Percentiles rank a stretch among this genome's conserved stretches.
Evolutionary conservation across 2,113 vertebrate genomes (phyloP).

Genomic region (Sminthopsis crassicaudata): DNA sequence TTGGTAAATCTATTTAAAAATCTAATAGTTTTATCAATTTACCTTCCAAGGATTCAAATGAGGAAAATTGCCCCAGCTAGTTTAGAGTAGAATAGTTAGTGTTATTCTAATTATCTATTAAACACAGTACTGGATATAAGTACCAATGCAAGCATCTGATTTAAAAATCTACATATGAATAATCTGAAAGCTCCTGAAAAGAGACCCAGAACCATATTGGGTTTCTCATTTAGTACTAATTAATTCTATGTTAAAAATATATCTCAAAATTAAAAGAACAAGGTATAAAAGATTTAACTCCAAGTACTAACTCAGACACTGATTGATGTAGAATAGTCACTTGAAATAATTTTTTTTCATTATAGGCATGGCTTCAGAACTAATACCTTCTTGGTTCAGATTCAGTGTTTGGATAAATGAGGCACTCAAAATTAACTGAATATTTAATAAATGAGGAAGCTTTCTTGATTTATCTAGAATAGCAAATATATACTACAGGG

Average conservation of each 20-base stretch:
- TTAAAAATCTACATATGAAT: conserved; percentile 2
- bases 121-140: conserved; percentile 8
- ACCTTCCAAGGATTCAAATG: conserved; percentile 33
- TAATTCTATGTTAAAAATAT: conserved; percentile 9
- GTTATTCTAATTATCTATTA: conserved; percentile 6
- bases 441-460: background rate
- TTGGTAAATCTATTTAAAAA: conserved; percentile 20
- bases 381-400: background rate
- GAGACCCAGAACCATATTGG: background rate
- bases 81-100: conserved; percentile 24
- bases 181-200: conserved; percentile 26
- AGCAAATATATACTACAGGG: background rate
- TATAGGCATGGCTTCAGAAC: background rate
- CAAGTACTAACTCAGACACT: conserved; percentile 12
- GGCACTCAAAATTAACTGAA: background rate
- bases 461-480: background rate
- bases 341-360: background rate
- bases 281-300: conserved; percentile 1
- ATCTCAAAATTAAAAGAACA: background rate
- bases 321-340: background rate
- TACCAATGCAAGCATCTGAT: conserved; percentile 27
- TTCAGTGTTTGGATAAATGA: background rate
- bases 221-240: conserved; percentile 19
- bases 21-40: conserved; percentile 43
- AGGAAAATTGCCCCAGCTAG: background rate